phyloP scores from a whole-genome alignment of 2,888 invertebrate species.

The Morpho achilles region DNA sequence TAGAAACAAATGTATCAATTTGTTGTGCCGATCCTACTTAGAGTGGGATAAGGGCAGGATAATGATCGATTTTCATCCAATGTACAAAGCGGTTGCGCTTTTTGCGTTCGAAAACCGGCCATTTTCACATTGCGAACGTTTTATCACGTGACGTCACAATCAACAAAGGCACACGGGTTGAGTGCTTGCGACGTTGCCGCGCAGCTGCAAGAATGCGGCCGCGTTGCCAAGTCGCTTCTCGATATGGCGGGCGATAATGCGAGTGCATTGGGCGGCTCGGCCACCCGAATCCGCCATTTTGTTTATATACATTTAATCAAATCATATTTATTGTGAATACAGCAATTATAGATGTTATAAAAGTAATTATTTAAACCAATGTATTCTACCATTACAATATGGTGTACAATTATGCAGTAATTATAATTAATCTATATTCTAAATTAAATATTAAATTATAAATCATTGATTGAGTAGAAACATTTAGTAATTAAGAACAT shows the following conservation, averaged over 20 bases:
- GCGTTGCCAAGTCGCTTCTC: conserved; percentile 59
- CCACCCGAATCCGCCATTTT: conserved; percentile 56
- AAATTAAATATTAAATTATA: no score
- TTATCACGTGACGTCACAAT: conserved; percentile 56
- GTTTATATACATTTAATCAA: conserved; percentile 36
- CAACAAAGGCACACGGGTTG: conserved; percentile 53
- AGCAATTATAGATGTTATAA: no score
- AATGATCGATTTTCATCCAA: conserved; percentile 13
- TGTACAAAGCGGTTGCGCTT: conserved; percentile 8
- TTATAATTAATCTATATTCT: no score
- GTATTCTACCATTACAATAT: no score
- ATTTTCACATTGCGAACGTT: conserved; percentile 55
- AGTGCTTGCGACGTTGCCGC: conserved; percentile 62
- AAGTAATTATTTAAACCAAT: no score
- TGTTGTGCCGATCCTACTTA: no score
- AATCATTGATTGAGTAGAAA: no score
- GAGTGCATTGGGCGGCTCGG: conserved; percentile 71
- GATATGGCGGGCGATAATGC: conserved; percentile 57
- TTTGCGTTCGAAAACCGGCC: conserved; percentile 18
- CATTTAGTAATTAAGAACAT: no score
- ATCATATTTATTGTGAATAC: no score
- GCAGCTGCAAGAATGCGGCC: conserved; percentile 64
- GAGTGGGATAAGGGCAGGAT: no score
- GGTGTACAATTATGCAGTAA: no score
- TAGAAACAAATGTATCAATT: no score